Percentiles rank a stretch among this genome's conserved stretches.
These are phyloP conservation scores for Rhagophthalmus giganteus DNA, from an alignment of 2,888 invertebrate species.

Conservation along the genomic window DNA sequence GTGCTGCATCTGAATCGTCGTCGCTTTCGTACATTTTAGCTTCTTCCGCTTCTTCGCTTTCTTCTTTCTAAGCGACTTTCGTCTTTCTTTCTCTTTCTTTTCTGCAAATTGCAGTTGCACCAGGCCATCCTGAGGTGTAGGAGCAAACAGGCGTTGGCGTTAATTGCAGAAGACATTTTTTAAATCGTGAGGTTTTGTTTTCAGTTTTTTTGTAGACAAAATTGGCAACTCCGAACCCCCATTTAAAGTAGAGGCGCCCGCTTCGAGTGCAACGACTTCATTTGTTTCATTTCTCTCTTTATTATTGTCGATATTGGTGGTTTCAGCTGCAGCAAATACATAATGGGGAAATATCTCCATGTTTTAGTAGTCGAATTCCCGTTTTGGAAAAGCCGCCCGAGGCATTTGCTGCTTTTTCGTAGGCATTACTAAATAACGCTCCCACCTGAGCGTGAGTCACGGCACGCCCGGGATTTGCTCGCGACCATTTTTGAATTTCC, in stretches of 20 bases:
- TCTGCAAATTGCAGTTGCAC: too few species aligned
- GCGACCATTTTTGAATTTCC: not conserved
- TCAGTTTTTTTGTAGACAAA: too few species aligned
- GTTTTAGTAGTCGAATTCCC: not conserved
- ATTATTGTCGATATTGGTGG: not conserved
- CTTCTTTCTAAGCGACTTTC: not conserved
- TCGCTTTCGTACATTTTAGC: too few species aligned
- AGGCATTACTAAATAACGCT: too few species aligned
- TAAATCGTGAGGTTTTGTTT: too few species aligned
- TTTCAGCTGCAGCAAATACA: constrained; percentile 1
- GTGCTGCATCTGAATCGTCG: constrained; percentile 1
- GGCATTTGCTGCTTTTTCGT: not conserved
- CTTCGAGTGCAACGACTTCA: not conserved
- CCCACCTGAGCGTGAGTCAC: not conserved
- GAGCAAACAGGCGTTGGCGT: not conserved
- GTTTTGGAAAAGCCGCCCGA: constrained; percentile 1
- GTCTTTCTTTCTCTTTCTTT: not conserved
- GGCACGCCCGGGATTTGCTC: too few species aligned
- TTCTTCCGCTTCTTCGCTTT: not conserved
- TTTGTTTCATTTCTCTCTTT: too few species aligned
- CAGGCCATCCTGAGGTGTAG: not conserved
- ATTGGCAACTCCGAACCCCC: too few species aligned
- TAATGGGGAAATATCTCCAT: too few species aligned
- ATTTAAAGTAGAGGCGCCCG: too few species aligned
- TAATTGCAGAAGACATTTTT: not conserved